Evolutionary conservation across 2,888 invertebrate genomes (phyloP), one percentile per base, ranked within the genome.

Genomic region (Eupithecia dodoneata): DNA sequence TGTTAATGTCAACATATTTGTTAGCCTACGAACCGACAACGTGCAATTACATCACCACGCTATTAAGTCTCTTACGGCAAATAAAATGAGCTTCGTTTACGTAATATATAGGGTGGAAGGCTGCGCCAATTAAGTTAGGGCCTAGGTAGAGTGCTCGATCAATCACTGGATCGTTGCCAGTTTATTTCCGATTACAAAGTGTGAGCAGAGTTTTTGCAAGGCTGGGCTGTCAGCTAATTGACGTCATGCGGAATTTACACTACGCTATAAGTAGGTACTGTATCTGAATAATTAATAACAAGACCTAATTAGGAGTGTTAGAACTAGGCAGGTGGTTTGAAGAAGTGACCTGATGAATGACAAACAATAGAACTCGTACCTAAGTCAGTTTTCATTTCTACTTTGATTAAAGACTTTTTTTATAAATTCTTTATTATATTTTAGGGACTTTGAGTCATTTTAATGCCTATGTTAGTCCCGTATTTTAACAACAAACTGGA

Each of bases 61-160:
- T 75, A 72, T 76, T 59, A 63, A 63, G 30, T 4, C 63, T 63
- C 76, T 76, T 74, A 72, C n/a, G 71, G 77, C 76, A 79, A 80
- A 80, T 80, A 80, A 76, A 82, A 79, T 79, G 80, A 81, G 79
- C 67, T 44, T 42, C 42, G 67, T n/a, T 69, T 15, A 30, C 77
- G 76, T 75, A 79, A 79, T 80, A 74, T 74, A 80, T 75, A 76
- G 80, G 78, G 78, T 52, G 75, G 76, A 74, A 75, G 73, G 76
- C 52, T 74, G 79, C 75, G 74, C 76, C 78, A 77, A 79, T 75
- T 77, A 78, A 67, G 76, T 71, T 74, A 52, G 76, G 76, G 73
- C 73, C 63, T 70, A 63, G 74, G 67, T 69, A 42, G 47, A 78
- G 78, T 74, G 77, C 71, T 79, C 74, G 30, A 81, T 81, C 81